A percentile compares a stretch with the other conserved stretches of the same genome.
Evolutionary conservation across 2,113 vertebrate species (phyloP).

Genomic region (Oreochromis niloticus): DNA sequence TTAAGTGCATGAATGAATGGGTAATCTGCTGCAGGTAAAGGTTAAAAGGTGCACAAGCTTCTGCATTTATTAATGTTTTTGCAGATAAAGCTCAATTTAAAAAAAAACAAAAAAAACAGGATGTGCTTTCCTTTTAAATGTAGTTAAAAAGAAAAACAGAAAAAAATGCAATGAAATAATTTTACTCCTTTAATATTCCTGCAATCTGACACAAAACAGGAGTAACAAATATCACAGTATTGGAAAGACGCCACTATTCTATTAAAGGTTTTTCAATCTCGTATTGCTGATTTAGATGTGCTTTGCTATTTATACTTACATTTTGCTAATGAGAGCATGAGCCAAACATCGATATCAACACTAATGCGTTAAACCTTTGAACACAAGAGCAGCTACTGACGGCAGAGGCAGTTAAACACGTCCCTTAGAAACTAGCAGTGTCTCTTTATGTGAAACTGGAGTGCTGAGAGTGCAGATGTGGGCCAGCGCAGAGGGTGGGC

Average conservation of each 20-base stretch:
- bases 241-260: neutral
- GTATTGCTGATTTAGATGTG: neutral
- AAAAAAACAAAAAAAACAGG: neutral
- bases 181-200: neutral
- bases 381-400: neutral
- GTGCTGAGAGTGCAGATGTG: constrained; percentile 39
- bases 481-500: neutral
- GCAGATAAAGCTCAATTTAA: neutral
- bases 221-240: neutral
- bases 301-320: neutral
- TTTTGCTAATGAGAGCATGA: neutral
- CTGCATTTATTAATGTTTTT: neutral
- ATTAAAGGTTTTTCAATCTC: neutral
- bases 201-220: neutral
- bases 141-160: neutral
- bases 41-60: neutral
- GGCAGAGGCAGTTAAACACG: neutral
- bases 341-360: neutral
- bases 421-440: neutral
- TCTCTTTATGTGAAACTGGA: neutral
- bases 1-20: constrained; percentile 1
- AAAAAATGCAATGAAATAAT: neutral
- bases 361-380: neutral
- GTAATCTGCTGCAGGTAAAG: neutral
- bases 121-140: neutral